These are phyloP conservation scores for Nematopogon swammerdamellus DNA, from an alignment of 2,888 invertebrate species.

Conservation along the genomic window DNA sequence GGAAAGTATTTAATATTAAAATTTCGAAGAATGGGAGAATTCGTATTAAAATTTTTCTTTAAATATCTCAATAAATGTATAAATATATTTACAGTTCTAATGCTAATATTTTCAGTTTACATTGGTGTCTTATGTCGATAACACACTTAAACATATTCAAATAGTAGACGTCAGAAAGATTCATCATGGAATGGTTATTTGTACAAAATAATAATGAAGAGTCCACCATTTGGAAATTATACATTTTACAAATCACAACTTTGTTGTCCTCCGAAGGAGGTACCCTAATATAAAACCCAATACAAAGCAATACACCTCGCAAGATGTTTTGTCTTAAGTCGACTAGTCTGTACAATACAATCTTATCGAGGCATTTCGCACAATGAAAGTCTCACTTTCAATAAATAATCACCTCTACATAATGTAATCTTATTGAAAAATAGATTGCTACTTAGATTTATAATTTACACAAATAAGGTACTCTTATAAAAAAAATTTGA, in stretches of 20 bases:
- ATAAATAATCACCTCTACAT: conserved; percentile 18
- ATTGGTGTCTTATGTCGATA: conserved; percentile 55
- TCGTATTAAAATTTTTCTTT: conserved; percentile 47
- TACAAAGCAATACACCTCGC: not conserved
- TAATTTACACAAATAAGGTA: conserved; percentile 54
- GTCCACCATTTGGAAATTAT: conserved; percentile 34
- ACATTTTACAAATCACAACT: conserved; percentile 42
- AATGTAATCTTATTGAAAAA: conserved; percentile 41
- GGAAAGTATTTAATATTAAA: conserved; percentile 38
- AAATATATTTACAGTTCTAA: conserved; percentile 54
- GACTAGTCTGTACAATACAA: conserved; percentile 51
- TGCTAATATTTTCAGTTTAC: conserved; percentile 40
- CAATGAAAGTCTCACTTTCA: conserved; percentile 51
- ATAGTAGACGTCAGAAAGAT: conserved; percentile 41
- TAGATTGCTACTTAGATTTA: conserved; percentile 54
- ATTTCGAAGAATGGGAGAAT: conserved; percentile 48
- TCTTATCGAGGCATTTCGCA: conserved; percentile 6
- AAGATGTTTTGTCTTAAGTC: conserved; percentile 16
- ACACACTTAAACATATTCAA: conserved; percentile 50
- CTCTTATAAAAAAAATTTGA: conserved; percentile 46
- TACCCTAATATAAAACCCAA: not conserved
- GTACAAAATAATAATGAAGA: conserved; percentile 50
- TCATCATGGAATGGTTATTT: conserved; percentile 52
- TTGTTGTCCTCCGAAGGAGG: conserved; percentile 13
- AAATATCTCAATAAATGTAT: conserved; percentile 53